A percentile compares a stretch with the other conserved stretches of the same genome.
These are phyloP conservation scores for Mareca strepera DNA, from an alignment of 2,797 vertebrate species.

Conservation along the genomic window DNA sequence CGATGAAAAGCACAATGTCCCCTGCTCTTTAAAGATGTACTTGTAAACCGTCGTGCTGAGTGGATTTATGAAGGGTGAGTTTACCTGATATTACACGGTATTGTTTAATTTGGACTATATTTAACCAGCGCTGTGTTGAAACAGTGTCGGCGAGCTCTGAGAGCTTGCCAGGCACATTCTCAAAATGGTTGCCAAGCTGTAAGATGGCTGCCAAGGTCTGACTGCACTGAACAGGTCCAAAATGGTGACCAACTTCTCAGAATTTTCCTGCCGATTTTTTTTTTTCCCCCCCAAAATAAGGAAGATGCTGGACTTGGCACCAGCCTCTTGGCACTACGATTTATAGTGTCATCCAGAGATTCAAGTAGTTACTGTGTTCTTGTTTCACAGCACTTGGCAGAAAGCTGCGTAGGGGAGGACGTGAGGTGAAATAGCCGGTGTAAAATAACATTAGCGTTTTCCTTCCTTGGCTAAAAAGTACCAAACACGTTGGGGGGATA, in stretches of 20 bases:
- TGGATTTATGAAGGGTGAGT: constrained; percentile 56
- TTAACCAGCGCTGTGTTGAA: constrained; percentile 83
- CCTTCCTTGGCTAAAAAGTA: constrained; percentile 61
- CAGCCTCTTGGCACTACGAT: constrained; percentile 85
- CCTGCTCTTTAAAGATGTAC: constrained; percentile 47
- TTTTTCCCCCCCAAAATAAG: constrained; percentile 50
- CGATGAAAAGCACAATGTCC: constrained; percentile 20
- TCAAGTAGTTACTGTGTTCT: constrained; percentile 86
- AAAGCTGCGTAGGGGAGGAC: constrained; percentile 72
- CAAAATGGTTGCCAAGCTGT: constrained; percentile 98
- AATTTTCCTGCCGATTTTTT: constrained; percentile 58
- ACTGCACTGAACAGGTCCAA: constrained; percentile 78
- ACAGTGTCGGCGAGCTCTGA: constrained; percentile 84
- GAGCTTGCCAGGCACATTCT: constrained; percentile 87
- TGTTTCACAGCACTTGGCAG: constrained; percentile 84
- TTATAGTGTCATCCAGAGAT: constrained; percentile 91
- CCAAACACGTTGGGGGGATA: neutral
- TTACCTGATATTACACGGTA: constrained; percentile 72
- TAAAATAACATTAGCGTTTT: constrained; percentile 59
- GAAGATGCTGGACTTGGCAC: constrained; percentile 89
- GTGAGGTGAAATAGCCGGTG: constrained; percentile 73
- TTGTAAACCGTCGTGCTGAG: constrained; percentile 16
- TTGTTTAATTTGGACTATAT: constrained; percentile 78
- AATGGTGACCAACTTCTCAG: constrained; percentile 78
- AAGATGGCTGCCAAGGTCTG: constrained; percentile 96